Conservation (phyloP, 2,888 invertebrate species). For the Oxyscelio sp. region DNA sequence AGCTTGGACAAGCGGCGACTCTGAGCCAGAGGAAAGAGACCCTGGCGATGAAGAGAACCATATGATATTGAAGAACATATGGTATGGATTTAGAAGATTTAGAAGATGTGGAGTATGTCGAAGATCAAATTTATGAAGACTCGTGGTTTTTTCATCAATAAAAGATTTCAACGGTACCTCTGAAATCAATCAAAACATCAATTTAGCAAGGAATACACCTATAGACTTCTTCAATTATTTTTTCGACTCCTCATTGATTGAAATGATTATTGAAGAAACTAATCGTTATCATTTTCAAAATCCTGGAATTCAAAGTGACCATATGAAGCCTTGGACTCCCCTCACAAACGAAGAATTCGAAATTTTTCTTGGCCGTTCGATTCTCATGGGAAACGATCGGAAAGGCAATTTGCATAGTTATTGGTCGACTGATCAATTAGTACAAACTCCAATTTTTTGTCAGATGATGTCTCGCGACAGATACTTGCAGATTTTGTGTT, state of each 20-base stretch:
- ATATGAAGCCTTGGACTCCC: conserved; percentile 25
- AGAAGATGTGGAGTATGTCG: conserved; percentile 44
- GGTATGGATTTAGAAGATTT: conserved; percentile 41
- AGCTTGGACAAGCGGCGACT: conserved; percentile 47
- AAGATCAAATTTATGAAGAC: conserved; percentile 45
- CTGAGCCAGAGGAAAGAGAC: conserved; percentile 47
- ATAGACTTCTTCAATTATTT: conserved; percentile 53
- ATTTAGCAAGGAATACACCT: conserved; percentile 45
- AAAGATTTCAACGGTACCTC: conserved; percentile 42
- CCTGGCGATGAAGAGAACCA: conserved; percentile 51
- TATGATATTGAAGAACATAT: too few relatives aligned
- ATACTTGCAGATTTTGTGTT: conserved; percentile 54
- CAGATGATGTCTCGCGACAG: conserved; percentile 51
- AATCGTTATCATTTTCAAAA: conserved; percentile 28
- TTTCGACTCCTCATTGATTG: conserved; percentile 36
- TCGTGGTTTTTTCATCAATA: conserved; percentile 40
- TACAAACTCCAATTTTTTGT: conserved; percentile 46
- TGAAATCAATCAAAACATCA: conserved; percentile 54
- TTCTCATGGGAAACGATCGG: conserved; percentile 35
- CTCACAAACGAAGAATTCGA: conserved; percentile 22
- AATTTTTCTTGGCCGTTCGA: conserved; percentile 40
- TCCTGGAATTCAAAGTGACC: conserved; percentile 28
- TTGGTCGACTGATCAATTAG: conserved; percentile 35
- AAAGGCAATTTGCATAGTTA: conserved; percentile 38
- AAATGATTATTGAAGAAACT: conserved; percentile 28